Percentiles rank a stretch among this genome's conserved stretches.
phyloP scores from a whole-genome alignment of 2,888 invertebrate species.

The Sericinus montela region DNA sequence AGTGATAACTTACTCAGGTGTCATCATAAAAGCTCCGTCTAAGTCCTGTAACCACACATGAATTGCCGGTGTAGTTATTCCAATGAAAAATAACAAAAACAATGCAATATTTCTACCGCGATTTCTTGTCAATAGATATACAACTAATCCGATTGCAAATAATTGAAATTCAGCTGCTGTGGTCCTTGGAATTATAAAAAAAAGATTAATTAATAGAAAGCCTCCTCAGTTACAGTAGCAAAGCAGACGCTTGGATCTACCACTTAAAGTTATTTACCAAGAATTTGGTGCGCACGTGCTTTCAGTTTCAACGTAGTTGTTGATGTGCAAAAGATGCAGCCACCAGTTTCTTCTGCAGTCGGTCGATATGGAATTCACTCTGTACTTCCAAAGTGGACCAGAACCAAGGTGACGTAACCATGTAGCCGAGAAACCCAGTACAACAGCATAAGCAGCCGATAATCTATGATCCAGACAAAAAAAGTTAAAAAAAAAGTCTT shows the following conservation, averaged over 20 bases:
- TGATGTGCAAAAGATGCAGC: conserved; percentile 49
- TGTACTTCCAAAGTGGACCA: conserved; percentile 25
- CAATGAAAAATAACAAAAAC: background rate
- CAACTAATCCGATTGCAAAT: conserved; percentile 31
- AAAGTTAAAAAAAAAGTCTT: background rate
- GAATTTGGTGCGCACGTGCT: conserved; percentile 36
- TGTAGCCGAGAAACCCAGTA: conserved; percentile 24
- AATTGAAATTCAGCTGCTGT: conserved; percentile 43
- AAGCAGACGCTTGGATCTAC: too few species aligned
- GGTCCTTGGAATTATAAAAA: conserved; percentile 35
- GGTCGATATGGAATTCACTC: conserved; percentile 31
- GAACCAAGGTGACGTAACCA: conserved; percentile 27
- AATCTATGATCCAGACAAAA: conserved; percentile 12
- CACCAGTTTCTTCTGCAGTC: conserved; percentile 53
- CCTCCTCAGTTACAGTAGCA: too few species aligned
- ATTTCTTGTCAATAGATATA: conserved; percentile 3
- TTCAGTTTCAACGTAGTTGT: conserved; percentile 36
- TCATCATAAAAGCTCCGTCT: conserved; percentile 8
- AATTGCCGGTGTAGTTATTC: conserved; percentile 5
- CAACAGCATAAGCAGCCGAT: conserved; percentile 29
- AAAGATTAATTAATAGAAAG: too few species aligned
- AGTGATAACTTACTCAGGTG: conserved; percentile 16
- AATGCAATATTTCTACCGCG: background rate
- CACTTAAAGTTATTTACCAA: conserved; percentile 15
- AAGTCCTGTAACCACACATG: conserved; percentile 15